These are phyloP conservation scores for Pangasius djambal DNA, from an alignment of 2,797 vertebrate species.

Conservation along the genomic window DNA sequence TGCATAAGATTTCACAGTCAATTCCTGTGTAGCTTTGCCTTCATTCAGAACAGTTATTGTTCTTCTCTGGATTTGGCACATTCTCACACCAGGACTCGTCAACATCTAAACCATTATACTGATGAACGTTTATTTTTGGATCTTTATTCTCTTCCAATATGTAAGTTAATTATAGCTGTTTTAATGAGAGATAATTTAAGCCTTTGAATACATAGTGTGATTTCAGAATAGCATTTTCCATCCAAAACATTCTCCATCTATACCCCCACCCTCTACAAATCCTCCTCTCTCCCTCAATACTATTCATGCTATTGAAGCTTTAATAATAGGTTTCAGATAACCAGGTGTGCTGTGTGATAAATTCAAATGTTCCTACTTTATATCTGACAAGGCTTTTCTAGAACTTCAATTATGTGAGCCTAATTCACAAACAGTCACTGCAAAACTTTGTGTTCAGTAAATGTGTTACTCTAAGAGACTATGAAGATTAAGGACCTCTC, in stretches of 20 bases:
- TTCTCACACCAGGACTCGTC: conserved; percentile 37
- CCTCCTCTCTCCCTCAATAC: not conserved
- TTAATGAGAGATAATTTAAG: conserved; percentile 33
- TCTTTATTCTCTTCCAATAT: not conserved
- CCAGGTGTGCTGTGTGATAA: conserved; percentile 48
- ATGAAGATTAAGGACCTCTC: not conserved
- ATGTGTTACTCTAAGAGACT: not conserved
- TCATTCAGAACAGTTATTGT: conserved; percentile 19
- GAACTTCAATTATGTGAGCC: not conserved
- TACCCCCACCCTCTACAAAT: conserved; percentile 20
- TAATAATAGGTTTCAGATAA: conserved; percentile 48
- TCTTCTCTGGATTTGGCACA: not conserved
- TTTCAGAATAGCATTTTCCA: conserved; percentile 19
- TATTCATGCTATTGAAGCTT: conserved; percentile 41
- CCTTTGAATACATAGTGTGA: conserved; percentile 14
- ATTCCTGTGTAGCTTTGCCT: not conserved
- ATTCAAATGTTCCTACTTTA: conserved; percentile 28
- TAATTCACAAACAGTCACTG: conserved; percentile 20
- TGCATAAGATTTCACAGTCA: conserved; percentile 31
- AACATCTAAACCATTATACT: conserved; percentile 15
- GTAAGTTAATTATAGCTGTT: conserved; percentile 25
- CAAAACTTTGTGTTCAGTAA: not conserved
- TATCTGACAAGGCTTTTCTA: conserved; percentile 17
- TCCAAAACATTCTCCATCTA: conserved; percentile 14
- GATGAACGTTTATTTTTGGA: conserved; percentile 23